phyloP scores from a whole-genome alignment of 2,888 invertebrate species.

The Chesias legatella region DNA sequence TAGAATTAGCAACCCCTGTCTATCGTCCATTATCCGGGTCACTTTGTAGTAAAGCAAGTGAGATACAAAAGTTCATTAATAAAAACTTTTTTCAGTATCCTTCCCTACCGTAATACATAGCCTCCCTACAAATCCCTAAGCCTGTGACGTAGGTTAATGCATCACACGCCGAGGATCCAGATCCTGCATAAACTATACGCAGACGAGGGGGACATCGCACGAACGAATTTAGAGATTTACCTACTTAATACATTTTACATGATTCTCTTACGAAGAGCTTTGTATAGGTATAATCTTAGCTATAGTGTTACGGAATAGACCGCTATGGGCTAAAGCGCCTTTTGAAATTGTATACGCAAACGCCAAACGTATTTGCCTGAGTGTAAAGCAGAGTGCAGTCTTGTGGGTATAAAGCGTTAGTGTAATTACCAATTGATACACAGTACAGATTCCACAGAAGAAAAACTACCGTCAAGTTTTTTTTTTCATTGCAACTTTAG shows the following conservation, averaged over 20 bases:
- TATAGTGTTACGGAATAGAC: too few relatives aligned
- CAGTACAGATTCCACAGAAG: too few relatives aligned
- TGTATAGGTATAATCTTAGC: background rate
- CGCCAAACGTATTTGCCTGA: constrained; percentile 2
- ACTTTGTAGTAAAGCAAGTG: too few relatives aligned
- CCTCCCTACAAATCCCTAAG: constrained; percentile 44
- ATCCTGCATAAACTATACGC: constrained; percentile 67
- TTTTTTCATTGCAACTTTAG: too few relatives aligned
- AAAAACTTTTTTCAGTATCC: too few relatives aligned
- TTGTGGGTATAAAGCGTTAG: too few relatives aligned
- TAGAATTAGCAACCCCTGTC: too few relatives aligned
- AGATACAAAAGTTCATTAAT: too few relatives aligned
- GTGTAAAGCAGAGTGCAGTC: too few relatives aligned
- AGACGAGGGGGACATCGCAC: constrained; percentile 35
- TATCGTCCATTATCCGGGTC: too few relatives aligned
- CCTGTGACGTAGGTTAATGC: constrained; percentile 66
- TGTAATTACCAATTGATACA: too few relatives aligned
- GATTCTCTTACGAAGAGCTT: constrained; percentile 3
- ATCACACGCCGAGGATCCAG: constrained; percentile 56
- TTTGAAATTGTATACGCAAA: constrained; percentile 23
- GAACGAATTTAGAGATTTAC: constrained; percentile 20
- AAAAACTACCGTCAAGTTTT: too few relatives aligned
- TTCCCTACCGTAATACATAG: constrained; percentile 16
- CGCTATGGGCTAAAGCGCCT: background rate
- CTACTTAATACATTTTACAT: constrained; percentile 13